phyloP scores from a whole-genome alignment of 2,797 vertebrate genomes.

The Diglossa cyanea region DNA sequence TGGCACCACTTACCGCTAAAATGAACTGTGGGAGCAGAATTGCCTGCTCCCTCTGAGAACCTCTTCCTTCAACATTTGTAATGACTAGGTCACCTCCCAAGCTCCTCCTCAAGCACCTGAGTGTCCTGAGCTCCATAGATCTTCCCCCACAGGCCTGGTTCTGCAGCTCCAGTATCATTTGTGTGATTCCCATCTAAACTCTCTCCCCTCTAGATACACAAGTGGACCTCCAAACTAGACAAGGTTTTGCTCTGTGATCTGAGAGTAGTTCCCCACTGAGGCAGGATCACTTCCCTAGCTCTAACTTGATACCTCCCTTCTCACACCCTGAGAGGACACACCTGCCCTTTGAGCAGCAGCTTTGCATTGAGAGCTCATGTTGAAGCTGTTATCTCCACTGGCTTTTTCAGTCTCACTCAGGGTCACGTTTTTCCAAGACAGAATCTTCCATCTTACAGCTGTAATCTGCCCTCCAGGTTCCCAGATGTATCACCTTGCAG shows the following conservation, averaged over 20 bases:
- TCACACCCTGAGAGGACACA: neutral
- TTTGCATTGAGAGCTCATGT: slow-evolving; percentile 56
- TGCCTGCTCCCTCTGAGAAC: neutral
- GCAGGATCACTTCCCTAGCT: neutral
- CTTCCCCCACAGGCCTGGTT: neutral
- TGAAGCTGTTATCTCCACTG: slow-evolving; percentile 50
- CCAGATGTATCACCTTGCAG: slow-evolving; percentile 67
- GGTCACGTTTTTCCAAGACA: slow-evolving; percentile 50
- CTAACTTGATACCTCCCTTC: slow-evolving; percentile 16
- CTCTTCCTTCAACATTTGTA: neutral
- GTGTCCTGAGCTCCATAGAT: neutral
- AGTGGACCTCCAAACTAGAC: neutral
- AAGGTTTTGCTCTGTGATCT: neutral
- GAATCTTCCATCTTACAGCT: slow-evolving; percentile 37
- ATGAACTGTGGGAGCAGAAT: neutral
- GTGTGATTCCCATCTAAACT: neutral
- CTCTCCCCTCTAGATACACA: neutral
- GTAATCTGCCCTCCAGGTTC: slow-evolving; percentile 46
- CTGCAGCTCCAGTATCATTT: neutral
- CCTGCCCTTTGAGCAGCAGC: slow-evolving; percentile 29
- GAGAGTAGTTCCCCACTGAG: neutral
- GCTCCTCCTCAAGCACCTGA: neutral
- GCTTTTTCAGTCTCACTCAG: neutral
- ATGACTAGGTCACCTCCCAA: neutral
- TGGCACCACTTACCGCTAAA: neutral